Percentiles rank a stretch among this genome's conserved stretches.
phyloP scores from a whole-genome alignment of 2,888 invertebrate species.

The Spisula subtruncata region DNA sequence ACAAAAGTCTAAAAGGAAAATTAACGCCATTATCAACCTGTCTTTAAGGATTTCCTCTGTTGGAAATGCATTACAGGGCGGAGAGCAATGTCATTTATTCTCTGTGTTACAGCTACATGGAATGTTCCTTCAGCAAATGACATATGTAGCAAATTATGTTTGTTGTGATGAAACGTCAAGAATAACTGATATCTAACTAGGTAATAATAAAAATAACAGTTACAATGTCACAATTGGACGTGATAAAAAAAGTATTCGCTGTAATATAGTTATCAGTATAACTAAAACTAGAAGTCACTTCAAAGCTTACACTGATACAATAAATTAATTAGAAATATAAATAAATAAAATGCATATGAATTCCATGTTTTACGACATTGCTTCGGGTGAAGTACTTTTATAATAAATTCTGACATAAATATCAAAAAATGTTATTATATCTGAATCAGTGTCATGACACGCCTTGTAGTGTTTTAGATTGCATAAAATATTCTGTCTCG shows the following conservation, averaged over 20 bases:
- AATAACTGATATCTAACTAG: not conserved
- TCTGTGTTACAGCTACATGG: no score
- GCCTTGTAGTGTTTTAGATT: not conserved
- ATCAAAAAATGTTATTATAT: not conserved
- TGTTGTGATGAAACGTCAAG: not conserved
- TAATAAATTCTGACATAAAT: not conserved
- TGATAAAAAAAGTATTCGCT: not conserved
- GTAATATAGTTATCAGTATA: not conserved
- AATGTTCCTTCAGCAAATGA: not conserved
- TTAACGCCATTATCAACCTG: no score
- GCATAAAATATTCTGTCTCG: not conserved
- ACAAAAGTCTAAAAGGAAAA: no score
- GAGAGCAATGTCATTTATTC: no score
- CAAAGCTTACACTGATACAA: not conserved
- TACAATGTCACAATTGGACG: not conserved
- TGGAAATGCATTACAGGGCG: no score
- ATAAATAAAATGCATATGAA: not conserved
- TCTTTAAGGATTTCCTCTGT: no score
- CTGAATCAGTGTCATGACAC: not conserved
- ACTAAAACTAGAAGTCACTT: not conserved
- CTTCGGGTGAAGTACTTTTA: not conserved
- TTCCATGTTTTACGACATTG: not conserved
- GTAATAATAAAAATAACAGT: not conserved
- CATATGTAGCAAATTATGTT: constrained; percentile 8
- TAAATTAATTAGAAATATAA: not conserved